Percentiles rank a stretch among this genome's conserved stretches.
phyloP scores from a whole-genome alignment of 2,797 vertebrate genomes.

The Nasua narica region DNA sequence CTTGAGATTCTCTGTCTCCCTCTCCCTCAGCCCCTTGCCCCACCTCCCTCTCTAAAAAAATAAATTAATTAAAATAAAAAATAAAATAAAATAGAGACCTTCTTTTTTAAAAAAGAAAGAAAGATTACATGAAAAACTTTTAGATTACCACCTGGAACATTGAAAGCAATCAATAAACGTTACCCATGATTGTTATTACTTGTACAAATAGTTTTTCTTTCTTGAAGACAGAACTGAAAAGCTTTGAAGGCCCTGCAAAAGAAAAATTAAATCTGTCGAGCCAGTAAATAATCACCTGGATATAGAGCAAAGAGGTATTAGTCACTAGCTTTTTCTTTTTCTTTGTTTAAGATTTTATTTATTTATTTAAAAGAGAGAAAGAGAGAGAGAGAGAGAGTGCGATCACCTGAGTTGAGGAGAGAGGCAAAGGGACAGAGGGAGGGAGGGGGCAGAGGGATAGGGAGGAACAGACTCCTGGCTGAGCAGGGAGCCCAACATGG shows the following conservation, averaged over 20 bases:
- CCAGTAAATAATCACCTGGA: background rate
- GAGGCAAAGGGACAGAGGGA: background rate
- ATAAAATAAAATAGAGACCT: background rate
- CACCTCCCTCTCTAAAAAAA: background rate
- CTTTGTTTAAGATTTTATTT: background rate
- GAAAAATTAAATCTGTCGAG: background rate
- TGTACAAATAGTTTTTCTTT: background rate
- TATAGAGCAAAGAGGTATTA: background rate
- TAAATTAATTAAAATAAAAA: background rate
- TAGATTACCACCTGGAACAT: background rate
- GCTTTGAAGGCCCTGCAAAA: background rate
- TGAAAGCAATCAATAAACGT: background rate
- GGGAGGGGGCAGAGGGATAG: background rate
- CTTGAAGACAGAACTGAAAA: background rate
- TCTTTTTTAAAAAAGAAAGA: background rate
- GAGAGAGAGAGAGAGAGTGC: background rate
- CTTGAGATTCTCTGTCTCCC: background rate
- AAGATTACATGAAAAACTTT: background rate
- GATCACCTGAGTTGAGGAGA: background rate
- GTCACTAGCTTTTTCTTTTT: background rate
- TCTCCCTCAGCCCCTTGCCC: background rate
- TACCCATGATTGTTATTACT: background rate
- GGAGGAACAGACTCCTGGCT: background rate
- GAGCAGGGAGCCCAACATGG: background rate
- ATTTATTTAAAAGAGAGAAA: background rate